Percentiles rank a stretch among this genome's conserved stretches.
These are phyloP conservation scores for Merluccius polli DNA, from an alignment of 2,797 vertebrate species.

Conservation along the genomic window DNA sequence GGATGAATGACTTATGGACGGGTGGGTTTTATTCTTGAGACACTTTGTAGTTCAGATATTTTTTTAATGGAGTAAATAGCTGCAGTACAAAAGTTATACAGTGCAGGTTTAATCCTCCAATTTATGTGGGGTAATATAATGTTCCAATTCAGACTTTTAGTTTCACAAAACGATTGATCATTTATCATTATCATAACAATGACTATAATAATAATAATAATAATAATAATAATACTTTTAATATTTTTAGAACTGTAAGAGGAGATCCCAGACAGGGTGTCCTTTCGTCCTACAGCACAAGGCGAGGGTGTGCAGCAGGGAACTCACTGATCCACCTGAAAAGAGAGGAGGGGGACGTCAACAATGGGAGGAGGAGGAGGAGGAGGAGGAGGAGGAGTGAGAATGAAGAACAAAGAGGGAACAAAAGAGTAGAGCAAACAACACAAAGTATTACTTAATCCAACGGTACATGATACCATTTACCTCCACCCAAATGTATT, in stretches of 20 bases:
- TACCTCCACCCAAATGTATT: not conserved
- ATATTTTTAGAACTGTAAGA: too few species aligned
- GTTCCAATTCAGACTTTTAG: not conserved
- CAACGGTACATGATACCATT: not conserved
- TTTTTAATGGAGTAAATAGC: not conserved
- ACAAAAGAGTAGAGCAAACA: not conserved
- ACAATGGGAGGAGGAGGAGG: not conserved
- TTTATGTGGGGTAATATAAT: not conserved
- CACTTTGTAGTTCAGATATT: not conserved
- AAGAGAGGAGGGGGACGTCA: not conserved
- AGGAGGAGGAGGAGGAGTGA: not conserved
- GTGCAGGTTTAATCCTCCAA: not conserved
- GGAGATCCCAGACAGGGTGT: not conserved
- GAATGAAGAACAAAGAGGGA: not conserved
- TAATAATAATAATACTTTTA: not conserved
- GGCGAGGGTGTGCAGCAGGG: not conserved
- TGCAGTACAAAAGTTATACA: not conserved
- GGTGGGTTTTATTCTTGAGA: not conserved
- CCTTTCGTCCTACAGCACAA: not conserved
- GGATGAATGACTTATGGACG: not conserved
- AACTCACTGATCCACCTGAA: slow-evolving; percentile 3
- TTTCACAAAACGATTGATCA: not conserved
- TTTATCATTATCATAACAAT: not conserved
- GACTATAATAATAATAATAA: not conserved
- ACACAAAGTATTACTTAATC: not conserved